A percentile compares a stretch with the other conserved stretches of the same genome.
These are phyloP conservation scores for Ommatoiulus sabulosus DNA, from an alignment of 2,888 invertebrate genomes.

Conservation along the genomic window DNA sequence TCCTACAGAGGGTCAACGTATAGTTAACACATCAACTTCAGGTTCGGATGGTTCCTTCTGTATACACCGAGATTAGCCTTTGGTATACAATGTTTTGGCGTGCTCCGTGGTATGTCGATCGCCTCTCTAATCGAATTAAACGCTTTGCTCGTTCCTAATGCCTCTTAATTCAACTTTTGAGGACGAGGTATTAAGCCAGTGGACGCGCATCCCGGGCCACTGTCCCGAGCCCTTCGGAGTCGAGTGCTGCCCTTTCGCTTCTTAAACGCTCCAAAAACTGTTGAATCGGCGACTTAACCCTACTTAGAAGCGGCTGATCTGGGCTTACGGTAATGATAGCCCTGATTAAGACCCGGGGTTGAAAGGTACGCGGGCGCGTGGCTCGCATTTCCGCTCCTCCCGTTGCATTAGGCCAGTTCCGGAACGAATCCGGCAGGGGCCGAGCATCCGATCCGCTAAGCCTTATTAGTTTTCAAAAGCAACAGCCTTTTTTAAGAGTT, in stretches of 20 bases:
- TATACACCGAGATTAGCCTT: not conserved
- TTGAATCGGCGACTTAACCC: conserved; percentile 53
- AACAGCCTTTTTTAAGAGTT: conserved; percentile 45
- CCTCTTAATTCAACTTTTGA: conserved; percentile 44
- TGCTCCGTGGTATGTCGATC: not conserved
- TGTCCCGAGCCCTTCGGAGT: not conserved
- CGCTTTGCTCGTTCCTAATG: conserved; percentile 35
- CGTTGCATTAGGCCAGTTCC: conserved; percentile 7
- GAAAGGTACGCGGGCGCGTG: conserved; percentile 35
- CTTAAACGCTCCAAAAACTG: conserved; percentile 26
- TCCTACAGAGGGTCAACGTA: not conserved
- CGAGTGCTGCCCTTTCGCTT: conserved; percentile 23
- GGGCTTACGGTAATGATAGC: conserved; percentile 49
- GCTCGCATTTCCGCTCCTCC: not conserved
- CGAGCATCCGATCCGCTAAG: conserved; percentile 50
- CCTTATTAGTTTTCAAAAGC: conserved; percentile 52
- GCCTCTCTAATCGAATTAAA: conserved; percentile 18
- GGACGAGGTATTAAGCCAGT: not conserved
- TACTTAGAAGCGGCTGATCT: conserved; percentile 54
- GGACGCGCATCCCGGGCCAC: not conserved
- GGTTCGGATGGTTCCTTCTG: no score
- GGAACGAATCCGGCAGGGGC: conserved; percentile 37
- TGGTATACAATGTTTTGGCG: conserved; percentile 1
- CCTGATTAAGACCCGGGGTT: conserved; percentile 47
- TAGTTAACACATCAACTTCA: not conserved